phyloP scores from a whole-genome alignment of 2,888 invertebrate species.

The Nineta flava region DNA sequence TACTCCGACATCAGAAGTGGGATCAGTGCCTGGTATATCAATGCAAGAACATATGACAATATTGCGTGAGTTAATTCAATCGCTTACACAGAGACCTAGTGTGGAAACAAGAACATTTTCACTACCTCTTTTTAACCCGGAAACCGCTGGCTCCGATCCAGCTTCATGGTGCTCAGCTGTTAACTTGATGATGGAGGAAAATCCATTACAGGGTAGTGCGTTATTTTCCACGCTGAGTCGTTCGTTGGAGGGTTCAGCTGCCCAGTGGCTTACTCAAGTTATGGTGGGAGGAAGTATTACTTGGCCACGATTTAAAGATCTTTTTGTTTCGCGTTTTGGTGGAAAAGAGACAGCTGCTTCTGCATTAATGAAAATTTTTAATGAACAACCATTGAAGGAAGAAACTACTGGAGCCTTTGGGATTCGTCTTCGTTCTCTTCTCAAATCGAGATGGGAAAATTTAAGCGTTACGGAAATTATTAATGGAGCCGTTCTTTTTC shows the following conservation, averaged over 20 bases:
- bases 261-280: slow-evolving; percentile 2
- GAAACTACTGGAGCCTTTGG: slow-evolving; percentile 1
- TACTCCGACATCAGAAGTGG: no score
- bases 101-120: background rate
- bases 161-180: slow-evolving; percentile 7
- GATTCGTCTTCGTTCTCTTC: background rate
- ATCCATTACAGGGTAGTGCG: slow-evolving; percentile 6
- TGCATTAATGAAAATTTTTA: background rate
- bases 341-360: background rate
- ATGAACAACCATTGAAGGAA: background rate
- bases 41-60: background rate
- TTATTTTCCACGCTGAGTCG: slow-evolving; percentile 8
- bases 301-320: background rate
- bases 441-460: background rate
- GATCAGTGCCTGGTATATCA: no score
- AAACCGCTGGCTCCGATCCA: background rate
- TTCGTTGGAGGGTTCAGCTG: slow-evolving; percentile 6
- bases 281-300: background rate
- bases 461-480: background rate
- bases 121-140: slow-evolving; percentile 1
- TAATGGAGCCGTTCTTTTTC: background rate
- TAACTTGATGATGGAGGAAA: slow-evolving; percentile 7
- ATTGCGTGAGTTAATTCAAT: background rate
- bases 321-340: background rate
- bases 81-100: background rate